Base-by-base conservation (phyloP, 2,113 vertebrate genomes). In the Astatoreochromis straeleni region DNA sequence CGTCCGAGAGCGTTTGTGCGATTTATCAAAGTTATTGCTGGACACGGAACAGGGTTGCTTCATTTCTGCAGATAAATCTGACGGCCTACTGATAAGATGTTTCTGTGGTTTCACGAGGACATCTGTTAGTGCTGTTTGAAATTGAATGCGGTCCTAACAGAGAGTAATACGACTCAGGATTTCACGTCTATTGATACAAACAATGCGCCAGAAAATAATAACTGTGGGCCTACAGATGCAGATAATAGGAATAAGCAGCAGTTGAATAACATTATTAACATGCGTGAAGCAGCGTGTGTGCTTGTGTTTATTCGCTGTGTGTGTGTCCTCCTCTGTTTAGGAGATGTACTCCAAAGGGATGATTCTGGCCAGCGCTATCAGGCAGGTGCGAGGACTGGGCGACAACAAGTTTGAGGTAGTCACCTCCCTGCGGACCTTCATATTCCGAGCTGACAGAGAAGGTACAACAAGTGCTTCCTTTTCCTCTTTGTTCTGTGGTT, bases 331-430 rank as follows among this genome's bases (percentile, higher is more conserved):
- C 9, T 80, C 38, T 85, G 35, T 92, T 68, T 83, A 99, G 98
- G 98, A 99, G 93, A 97, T 99, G 92, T 99, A 99, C 94, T 99
- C 98, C 38, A 99, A 98, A 95, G 98, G 98, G 85, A 97, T 99
- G 95, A 97, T 99, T 87, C 96, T 97, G 54, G 94, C 97, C 11
- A 97, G 97, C n/a, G 97, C 97, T 40, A 82, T 99, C 93, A 95
- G 94, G 83, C 95, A 97, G 80, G 95, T 98, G 68, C 96, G 97
- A 86, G 93, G 95, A 89, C 95, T 97, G 0, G 97, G 98, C 11
- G 98, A 99, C 87, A 99, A 97, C 95, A 98, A 97, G 94, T 98
- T 99, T 89, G 98, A 99, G 95, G 96, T 99, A 38, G 95, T 99
- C 92, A 99, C 97, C 57, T 94, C 97, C 81, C 97, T 97, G 2